A percentile compares a stretch with the other conserved stretches of the same genome.
phyloP scores from a whole-genome alignment of 2,113 vertebrate species.

The Rhinolophus ferrumequinum region DNA sequence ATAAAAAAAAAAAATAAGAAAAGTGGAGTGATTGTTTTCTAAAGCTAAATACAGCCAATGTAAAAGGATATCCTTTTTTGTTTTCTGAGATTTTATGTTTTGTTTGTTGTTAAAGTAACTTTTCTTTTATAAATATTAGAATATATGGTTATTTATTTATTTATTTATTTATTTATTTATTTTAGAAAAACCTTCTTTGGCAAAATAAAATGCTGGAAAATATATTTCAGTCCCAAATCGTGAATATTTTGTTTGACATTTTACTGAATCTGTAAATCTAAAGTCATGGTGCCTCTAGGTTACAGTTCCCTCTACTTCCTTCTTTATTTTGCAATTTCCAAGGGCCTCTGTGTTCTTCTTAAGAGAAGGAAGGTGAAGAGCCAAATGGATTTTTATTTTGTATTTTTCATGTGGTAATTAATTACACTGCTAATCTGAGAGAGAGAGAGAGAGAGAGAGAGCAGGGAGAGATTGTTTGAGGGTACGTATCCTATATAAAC shows the following conservation, averaged over 20 bases:
- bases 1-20: neutral
- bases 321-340: conserved; percentile 3
- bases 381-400: conserved; percentile 4
- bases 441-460: neutral
- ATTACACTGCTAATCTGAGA: neutral
- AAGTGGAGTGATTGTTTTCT: neutral
- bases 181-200: neutral
- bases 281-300: neutral
- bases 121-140: neutral
- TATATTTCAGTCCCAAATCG: neutral
- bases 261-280: neutral
- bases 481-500: neutral
- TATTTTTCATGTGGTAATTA: neutral
- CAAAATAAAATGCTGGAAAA: neutral
- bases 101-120: neutral
- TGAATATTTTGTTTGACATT: neutral
- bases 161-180: neutral
- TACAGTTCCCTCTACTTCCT: neutral
- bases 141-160: neutral
- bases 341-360: neutral
- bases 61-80: neutral
- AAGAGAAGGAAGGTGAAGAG: conserved; percentile 4
- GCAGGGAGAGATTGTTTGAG: neutral
- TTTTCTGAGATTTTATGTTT: neutral
- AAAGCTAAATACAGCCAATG: neutral